phyloP scores from a whole-genome alignment of 2,888 invertebrate species.

The Mellilla xanthometata region DNA sequence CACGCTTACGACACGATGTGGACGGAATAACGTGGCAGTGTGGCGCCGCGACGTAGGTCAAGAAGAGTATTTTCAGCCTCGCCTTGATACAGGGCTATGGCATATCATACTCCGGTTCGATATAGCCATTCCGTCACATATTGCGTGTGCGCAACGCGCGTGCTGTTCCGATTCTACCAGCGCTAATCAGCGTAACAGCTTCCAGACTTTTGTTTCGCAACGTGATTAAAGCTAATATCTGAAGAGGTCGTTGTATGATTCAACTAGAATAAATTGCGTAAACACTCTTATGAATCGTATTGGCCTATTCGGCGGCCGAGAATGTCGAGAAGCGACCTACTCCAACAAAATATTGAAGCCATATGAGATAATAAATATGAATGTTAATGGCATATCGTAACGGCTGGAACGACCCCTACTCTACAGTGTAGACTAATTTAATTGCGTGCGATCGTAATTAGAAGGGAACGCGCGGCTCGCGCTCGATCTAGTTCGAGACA shows the following conservation, averaged over 20 bases:
- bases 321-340: conserved; percentile 10
- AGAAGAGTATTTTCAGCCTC: conserved; percentile 74
- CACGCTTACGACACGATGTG: conserved; percentile 50
- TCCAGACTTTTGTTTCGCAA: conserved; percentile 28
- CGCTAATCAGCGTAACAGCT: conserved; percentile 35
- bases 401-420: conserved; percentile 3
- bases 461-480: conserved; percentile 30
- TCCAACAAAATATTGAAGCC: conserved; percentile 7
- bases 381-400: conserved; percentile 5
- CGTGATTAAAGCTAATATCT: conserved; percentile 8
- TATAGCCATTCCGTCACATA: conserved; percentile 74
- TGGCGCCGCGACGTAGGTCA: conserved; percentile 72
- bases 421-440: conserved; percentile 4
- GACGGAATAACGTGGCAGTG: conserved; percentile 52
- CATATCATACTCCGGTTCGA: conserved; percentile 68
- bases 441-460: conserved; percentile 24
- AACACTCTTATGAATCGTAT: not conserved
- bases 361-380: conserved; percentile 10
- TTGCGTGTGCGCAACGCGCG: conserved; percentile 24
- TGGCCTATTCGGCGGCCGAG: conserved; percentile 3
- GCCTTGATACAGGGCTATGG: conserved; percentile 80
- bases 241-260: conserved; percentile 5
- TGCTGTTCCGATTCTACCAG: conserved; percentile 27
- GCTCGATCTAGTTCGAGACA: conserved; percentile 63
- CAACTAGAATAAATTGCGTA: conserved; percentile 4